A percentile compares a stretch with the other conserved stretches of the same genome.
Evolutionary conservation across 2,113 vertebrate species (phyloP).

Genomic region (Theristicus caerulescens): DNA sequence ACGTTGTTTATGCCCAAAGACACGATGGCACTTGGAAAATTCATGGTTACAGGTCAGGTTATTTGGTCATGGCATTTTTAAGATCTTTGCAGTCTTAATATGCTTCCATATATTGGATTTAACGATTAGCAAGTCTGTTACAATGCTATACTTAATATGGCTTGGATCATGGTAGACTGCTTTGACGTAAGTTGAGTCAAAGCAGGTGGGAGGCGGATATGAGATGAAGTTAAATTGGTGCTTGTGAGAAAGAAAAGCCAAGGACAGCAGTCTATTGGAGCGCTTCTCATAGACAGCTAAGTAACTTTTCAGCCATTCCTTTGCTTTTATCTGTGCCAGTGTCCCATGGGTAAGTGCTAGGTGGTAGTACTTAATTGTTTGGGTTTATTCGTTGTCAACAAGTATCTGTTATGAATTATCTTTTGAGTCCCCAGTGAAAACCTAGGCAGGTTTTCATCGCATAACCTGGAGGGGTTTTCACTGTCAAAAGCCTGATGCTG

Average conservation of each 20-base stretch:
- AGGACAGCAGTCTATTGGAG: neutral
- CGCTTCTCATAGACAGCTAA: neutral
- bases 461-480: neutral
- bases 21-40: neutral
- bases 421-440: neutral
- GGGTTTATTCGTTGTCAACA: slow-evolving; percentile 17
- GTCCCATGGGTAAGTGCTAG: neutral
- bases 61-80: neutral
- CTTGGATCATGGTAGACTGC: neutral
- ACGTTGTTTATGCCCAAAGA: neutral
- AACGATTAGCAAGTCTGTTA: neutral
- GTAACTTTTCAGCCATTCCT: neutral
- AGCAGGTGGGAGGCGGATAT: neutral
- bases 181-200: neutral
- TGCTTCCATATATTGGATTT: neutral
- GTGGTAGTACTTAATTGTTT: slow-evolving; percentile 5
- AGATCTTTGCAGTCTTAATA: neutral
- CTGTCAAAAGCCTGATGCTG: neutral
- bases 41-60: neutral
- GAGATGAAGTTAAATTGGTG: neutral
- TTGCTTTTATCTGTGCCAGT: neutral
- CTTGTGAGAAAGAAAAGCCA: neutral
- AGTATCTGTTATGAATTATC: neutral
- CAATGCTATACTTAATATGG: neutral
- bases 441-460: neutral